Base-by-base conservation (phyloP, 2,888 invertebrate genomes). In the Elgonia sp. region DNA sequence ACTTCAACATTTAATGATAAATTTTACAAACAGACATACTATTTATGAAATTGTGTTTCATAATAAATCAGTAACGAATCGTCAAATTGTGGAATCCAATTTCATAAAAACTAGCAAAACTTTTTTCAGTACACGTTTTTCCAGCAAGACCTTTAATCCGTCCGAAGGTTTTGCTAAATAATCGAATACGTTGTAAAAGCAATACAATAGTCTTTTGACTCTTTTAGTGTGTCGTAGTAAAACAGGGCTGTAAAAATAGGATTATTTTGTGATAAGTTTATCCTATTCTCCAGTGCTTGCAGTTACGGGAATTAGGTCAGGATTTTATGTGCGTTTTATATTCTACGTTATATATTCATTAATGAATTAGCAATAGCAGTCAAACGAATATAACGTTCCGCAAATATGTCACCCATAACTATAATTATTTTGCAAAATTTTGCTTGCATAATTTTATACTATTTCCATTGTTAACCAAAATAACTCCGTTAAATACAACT, bases 261-360 rank as follows among this genome's bases (percentile, higher is more conserved):
- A 86, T 86, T 82, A 86, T 82, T 86, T 81, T 72, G 62, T 86
- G 82, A 86, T 81, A 86, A 86, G 72, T 70, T 82, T 72, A 76
- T 70, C 50, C 55, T 77, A 75, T 86, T 81, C 40, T 21, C 18
- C 50, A 73, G 73, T 60, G 40, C 80, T 80, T 65, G 73, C 57
- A 60, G 65, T 10, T 46, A 21, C 40, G 18, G 18, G 72, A 80
- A 85, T 67, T 73, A 67, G 85, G 79, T 85, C 73, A 85, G 75
- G 57, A 67, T 85, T 84, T 77, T 62, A 84, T 63, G 77, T 46
- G 53, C n/a, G 1, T 84, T 84, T 77, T 84, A 83, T 63, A 75
- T 60, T 67, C 20, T 46, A 6, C 10, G 40, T 73, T 40, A 40
- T 65, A 67, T 57, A 73, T 75, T 46, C 67, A 67, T 76, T 75